Conservation (phyloP, 2,113 vertebrate genomes). For the Isurus oxyrinchus region DNA sequence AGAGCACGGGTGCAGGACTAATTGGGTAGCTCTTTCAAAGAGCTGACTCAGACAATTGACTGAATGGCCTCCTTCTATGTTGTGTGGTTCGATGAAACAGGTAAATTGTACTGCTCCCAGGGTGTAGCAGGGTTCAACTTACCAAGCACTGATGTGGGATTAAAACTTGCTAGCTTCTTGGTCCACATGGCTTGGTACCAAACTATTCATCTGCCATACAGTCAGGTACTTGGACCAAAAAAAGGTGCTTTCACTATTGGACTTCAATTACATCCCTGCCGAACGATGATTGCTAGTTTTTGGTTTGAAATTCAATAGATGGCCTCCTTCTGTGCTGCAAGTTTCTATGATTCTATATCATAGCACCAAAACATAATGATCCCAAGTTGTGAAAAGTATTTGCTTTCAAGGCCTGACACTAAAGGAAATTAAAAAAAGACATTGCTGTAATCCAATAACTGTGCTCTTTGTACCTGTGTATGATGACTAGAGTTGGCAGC, state of each 20-base stretch:
- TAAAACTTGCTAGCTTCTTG: background rate
- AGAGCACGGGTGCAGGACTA: background rate
- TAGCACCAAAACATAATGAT: background rate
- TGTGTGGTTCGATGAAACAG: background rate
- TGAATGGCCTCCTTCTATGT: no score
- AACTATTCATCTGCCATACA: background rate
- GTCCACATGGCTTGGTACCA: background rate
- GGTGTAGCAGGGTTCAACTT: background rate
- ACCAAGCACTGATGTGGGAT: background rate
- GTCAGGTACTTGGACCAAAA: background rate
- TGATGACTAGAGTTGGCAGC: constrained; percentile 40
- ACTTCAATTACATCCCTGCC: background rate
- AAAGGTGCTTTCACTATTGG: background rate
- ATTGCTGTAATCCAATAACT: background rate
- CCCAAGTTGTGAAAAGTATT: background rate
- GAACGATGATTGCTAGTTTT: no score
- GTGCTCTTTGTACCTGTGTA: constrained; percentile 48
- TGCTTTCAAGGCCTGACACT: background rate
- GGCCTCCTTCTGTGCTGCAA: background rate
- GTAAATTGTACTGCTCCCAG: background rate
- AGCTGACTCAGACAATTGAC: background rate
- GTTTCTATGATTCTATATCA: background rate
- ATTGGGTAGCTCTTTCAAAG: background rate
- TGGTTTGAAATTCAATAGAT: background rate
- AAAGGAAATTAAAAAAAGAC: background rate